Evolutionary conservation across 2,888 invertebrate species (phyloP), one percentile per base, ranked within the genome.

Genomic region (Pachliopta kotzebuea): DNA sequence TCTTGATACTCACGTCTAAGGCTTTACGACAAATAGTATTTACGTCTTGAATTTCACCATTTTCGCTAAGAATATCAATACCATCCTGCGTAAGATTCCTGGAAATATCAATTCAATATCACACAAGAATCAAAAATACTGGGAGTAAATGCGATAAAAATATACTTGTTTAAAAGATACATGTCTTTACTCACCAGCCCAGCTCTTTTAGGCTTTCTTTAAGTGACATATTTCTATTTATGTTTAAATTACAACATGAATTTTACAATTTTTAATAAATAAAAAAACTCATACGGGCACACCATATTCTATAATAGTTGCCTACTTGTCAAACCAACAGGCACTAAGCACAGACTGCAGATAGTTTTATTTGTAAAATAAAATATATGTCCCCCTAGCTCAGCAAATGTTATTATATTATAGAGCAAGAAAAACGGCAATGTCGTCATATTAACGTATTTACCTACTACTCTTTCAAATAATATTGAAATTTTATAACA

Each of bases 31-130:
- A 90, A 68, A 96, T 87, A 76, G 92, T 92, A 76, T 93, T 93
- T 73, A 93, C 83, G 85, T 96, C 95, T 68, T 90, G 88, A 76
- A 94, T 91, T 78, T 86, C 90, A 67, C 93, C 94, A 83, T 93
- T 93, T 85, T 94, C 94, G 70, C 93, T 94, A 72, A 96, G 86
- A 76, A 93, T 87, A 81, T 94, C 93, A 67, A 94, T 88, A 71
- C 96, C 96, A 77, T 95, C 94, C 70, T 94, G 93, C 69, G 95
- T 94, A 71, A 96, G 89, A 83, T 94, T 92, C 96, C 96, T 96
- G 85, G 70, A 92, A 92, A 73, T 78, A 45, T 45, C 45, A n/a
- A n/a, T 45, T n/a, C 45, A 45, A n/a, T 45, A 79, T 74, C 73
- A 77, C 63, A 74, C 68, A 71, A 64, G 70, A 71, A 65, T 69